phyloP scores from a whole-genome alignment of 2,797 vertebrate species.

The Phaenicophaeus curvirostris region DNA sequence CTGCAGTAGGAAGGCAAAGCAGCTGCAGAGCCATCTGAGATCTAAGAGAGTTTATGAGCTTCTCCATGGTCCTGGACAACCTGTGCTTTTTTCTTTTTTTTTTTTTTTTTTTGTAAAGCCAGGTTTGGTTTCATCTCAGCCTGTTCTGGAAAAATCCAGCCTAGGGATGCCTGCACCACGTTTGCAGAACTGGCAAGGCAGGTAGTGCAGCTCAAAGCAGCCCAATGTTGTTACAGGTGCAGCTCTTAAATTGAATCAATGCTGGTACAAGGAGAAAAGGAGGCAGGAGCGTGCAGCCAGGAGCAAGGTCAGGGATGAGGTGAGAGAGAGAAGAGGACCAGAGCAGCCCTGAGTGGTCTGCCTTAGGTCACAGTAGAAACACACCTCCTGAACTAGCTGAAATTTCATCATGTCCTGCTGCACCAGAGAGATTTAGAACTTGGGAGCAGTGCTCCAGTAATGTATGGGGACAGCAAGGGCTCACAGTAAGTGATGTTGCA shows the following conservation, averaged over 20 bases:
- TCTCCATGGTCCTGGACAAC: fast-evolving
- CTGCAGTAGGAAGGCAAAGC: background rate
- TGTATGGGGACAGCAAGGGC: background rate
- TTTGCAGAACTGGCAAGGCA: background rate
- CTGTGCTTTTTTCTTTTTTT: background rate
- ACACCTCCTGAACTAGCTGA: background rate
- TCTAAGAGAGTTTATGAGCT: background rate
- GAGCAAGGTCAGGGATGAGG: background rate
- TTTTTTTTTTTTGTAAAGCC: background rate
- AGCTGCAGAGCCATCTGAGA: background rate
- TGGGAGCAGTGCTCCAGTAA: background rate
- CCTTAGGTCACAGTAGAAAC: background rate
- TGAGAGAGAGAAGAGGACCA: background rate
- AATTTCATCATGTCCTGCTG: background rate
- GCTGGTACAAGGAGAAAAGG: background rate
- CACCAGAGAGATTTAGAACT: background rate
- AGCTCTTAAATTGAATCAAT: background rate
- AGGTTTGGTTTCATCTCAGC: background rate
- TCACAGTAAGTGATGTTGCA: background rate
- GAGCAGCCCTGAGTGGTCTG: background rate
- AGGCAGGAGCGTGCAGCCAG: background rate
- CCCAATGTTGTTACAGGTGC: fast-evolving
- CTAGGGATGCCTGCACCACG: background rate
- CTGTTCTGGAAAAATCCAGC: background rate
- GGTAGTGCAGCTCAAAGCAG: background rate